Conservation (phyloP, 2,113 vertebrate species). For the Leptobrachium ailaonicum region DNA sequence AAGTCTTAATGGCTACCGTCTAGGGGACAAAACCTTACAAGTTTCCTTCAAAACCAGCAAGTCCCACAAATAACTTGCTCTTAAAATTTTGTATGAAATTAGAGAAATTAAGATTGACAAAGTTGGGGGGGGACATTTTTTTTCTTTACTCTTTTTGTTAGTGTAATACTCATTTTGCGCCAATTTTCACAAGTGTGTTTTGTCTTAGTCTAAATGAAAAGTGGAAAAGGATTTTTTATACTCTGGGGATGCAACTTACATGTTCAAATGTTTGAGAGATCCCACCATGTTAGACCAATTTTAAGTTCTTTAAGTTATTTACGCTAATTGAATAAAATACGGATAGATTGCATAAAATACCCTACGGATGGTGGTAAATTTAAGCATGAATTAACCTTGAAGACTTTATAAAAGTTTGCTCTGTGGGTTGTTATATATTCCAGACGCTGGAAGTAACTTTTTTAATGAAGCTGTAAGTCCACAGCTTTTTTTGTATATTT, state of each 20-base stretch:
- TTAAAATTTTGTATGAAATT: slow-evolving; percentile 74
- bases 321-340: slow-evolving; percentile 70
- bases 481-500: slow-evolving; percentile 22
- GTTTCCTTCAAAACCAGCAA: slow-evolving; percentile 99
- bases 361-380: slow-evolving; percentile 69
- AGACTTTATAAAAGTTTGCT: slow-evolving; percentile 65
- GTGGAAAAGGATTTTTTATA: slow-evolving; percentile 74
- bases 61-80: slow-evolving; percentile 93
- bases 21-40: slow-evolving; percentile 98
- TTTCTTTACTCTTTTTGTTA: slow-evolving; percentile 67
- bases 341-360: slow-evolving; percentile 66
- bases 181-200: slow-evolving; percentile 84
- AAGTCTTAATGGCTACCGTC: slow-evolving; percentile 95
- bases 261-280: slow-evolving; percentile 81
- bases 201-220: slow-evolving; percentile 83
- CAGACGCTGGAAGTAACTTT: slow-evolving; percentile 64
- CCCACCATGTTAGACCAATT: slow-evolving; percentile 76
- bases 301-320: slow-evolving; percentile 77
- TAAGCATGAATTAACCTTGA: slow-evolving; percentile 68
- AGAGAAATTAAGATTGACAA: slow-evolving; percentile 75
- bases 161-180: slow-evolving; percentile 85
- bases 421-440: slow-evolving; percentile 60
- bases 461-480: slow-evolving; percentile 56
- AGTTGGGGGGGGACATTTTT: slow-evolving; percentile 67
- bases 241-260: slow-evolving; percentile 81